phyloP scores from a whole-genome alignment of 1,140 invertebrate species.

The Solen grandis region DNA sequence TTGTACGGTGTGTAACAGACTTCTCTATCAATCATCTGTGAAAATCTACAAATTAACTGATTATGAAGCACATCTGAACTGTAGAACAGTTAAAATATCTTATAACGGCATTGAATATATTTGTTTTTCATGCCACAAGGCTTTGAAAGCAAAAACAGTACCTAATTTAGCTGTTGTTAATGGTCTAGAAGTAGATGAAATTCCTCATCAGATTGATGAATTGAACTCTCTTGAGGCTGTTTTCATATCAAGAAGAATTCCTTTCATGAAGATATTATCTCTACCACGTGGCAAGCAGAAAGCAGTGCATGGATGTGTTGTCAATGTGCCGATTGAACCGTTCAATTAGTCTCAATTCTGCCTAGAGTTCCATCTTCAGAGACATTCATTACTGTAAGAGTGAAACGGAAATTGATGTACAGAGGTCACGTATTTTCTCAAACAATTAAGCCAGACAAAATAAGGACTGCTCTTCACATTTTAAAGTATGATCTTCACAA shows the following conservation, averaged over 20 bases:
- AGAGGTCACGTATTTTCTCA: constrained; percentile 20
- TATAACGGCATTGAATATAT: constrained; percentile 29
- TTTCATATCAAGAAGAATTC: constrained; percentile 37
- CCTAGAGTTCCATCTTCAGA: constrained; percentile 31
- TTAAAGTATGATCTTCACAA: constrained; percentile 27
- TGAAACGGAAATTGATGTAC: constrained; percentile 7
- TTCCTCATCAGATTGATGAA: constrained; percentile 27
- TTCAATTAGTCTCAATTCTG: constrained; percentile 19
- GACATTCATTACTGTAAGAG: constrained; percentile 11
- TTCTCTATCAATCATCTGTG: constrained; percentile 10
- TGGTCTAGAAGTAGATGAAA: constrained; percentile 35
- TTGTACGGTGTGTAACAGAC: constrained; percentile 16
- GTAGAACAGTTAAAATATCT: constrained; percentile 29
- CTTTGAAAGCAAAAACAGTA: constrained; percentile 27
- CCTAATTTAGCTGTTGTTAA: constrained; percentile 36
- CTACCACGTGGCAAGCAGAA: constrained; percentile 33
- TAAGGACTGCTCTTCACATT: constrained; percentile 12
- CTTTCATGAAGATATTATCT: constrained; percentile 38
- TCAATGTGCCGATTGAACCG: constrained; percentile 34
- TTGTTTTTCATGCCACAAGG: constrained; percentile 18
- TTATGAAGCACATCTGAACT: constrained; percentile 23
- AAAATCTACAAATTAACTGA: constrained; percentile 24
- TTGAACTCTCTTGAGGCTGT: constrained; percentile 30
- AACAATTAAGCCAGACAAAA: constrained; percentile 21
- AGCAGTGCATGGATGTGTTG: constrained; percentile 21